Evolutionary conservation across 2,113 vertebrate genomes (phyloP).

Genomic region (Bucco capensis): DNA sequence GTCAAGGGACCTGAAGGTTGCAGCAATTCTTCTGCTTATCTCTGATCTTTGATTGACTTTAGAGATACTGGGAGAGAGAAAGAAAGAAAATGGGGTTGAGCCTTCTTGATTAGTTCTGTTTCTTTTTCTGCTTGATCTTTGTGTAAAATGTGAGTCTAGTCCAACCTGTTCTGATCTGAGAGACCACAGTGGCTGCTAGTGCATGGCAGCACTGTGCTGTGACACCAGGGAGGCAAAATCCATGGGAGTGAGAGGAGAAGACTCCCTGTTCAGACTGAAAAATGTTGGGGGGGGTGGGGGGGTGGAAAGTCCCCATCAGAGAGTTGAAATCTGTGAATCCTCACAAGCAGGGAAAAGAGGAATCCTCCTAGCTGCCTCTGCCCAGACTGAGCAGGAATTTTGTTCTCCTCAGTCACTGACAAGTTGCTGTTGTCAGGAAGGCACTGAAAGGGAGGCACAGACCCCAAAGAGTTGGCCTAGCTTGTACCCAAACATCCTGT

Average conservation of each 20-base stretch:
- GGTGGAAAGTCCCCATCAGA: neutral
- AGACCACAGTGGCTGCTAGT: neutral
- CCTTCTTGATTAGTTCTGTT: neutral
- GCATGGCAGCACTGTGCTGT: neutral
- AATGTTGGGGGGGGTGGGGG: neutral
- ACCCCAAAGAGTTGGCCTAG: neutral
- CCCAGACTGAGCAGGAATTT: neutral
- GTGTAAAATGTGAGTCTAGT: neutral
- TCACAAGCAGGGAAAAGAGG: neutral
- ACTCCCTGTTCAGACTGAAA: neutral
- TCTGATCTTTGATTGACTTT: neutral
- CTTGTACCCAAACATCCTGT: neutral
- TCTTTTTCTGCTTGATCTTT: neutral
- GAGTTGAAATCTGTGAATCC: neutral
- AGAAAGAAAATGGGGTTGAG: neutral
- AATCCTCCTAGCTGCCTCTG: neutral
- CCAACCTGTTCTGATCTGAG: neutral
- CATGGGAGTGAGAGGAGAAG: neutral
- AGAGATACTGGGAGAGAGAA: neutral
- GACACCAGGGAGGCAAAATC: neutral
- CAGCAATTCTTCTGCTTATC: neutral
- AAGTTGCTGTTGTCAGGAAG: neutral
- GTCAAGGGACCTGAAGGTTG: neutral
- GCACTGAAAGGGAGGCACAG: neutral
- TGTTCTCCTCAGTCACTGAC: neutral